Evolutionary conservation across 2,113 vertebrate species (phyloP).

Genomic region (Ascaphus truei): DNA sequence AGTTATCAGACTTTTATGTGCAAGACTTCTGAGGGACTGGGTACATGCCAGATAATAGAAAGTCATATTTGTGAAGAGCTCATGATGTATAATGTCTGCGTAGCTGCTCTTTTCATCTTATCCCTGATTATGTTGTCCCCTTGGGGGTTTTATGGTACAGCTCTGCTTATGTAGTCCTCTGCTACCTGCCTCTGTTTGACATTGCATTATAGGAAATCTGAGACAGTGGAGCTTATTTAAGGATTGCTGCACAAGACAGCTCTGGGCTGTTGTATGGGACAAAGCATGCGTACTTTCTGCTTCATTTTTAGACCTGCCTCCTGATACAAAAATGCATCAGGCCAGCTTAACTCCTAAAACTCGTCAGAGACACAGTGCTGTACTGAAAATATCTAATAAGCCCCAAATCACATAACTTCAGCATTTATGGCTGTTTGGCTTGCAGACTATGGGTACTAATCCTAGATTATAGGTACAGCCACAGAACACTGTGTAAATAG

Average conservation of each 20-base stretch:
- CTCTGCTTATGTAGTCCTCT: not conserved
- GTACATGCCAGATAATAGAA: conserved; percentile 30
- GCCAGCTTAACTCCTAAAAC: too few relatives aligned
- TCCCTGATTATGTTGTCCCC: conserved; percentile 33
- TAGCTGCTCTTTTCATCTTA: conserved; percentile 37
- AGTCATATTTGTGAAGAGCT: conserved; percentile 32
- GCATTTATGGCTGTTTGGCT: too few relatives aligned
- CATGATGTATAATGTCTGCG: conserved; percentile 12
- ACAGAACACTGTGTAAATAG: too few relatives aligned
- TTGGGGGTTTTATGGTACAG: not conserved
- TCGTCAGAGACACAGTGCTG: too few relatives aligned
- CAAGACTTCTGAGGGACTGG: not conserved
- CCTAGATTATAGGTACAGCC: too few relatives aligned
- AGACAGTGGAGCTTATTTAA: not conserved
- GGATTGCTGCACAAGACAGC: not conserved
- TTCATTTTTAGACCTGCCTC: too few relatives aligned
- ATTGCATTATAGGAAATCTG: not conserved
- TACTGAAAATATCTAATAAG: too few relatives aligned
- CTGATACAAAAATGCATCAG: too few relatives aligned
- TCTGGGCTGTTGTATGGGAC: too few relatives aligned
- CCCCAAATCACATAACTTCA: too few relatives aligned
- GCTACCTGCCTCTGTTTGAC: conserved; percentile 37
- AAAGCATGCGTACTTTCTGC: too few relatives aligned
- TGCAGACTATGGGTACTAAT: too few relatives aligned
- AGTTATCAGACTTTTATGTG: not conserved